Evolutionary conservation across 2,888 invertebrate genomes (phyloP), one percentile per base, ranked within the genome.

Genomic region (Alloscopus bannaensis): DNA sequence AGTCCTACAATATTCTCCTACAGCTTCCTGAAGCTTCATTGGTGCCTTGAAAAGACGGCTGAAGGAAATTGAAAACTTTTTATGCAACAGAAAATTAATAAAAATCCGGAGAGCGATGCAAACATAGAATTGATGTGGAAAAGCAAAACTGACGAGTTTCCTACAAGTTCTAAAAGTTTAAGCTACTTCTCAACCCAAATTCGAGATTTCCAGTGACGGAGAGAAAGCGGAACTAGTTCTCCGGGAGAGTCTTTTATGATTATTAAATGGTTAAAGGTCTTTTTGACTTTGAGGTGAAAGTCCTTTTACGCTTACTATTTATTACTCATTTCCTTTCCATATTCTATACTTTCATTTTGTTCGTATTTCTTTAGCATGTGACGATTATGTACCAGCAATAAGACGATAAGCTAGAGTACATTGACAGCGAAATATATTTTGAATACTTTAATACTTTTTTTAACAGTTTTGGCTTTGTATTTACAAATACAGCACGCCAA

Each of bases 241-340:
- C 13, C 13, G 36, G 13, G 8, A 36, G 11, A 3, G 18, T 13
- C 47, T 47, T 47, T 47, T 18, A 47, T 18, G n/a, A 3, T n/a
- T 47, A 47, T 47, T 47, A 47, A 47, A 47, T 47, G 11, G 11
- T 47, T 47, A 47, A 47, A 47, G 47, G 18, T 3, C 47, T 47
- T 47, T 13, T 47, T 47, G 47, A 47, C 36, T 8, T 6, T 13
- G 36, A 36, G 36, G 36, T 36, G 36, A 36, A 36, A 36, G 13
- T 6, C 36, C 13, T 6, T 6, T 8, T 8, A 36, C 8, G 6
- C 6, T 36, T 6, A 36, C 6, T 6, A 36, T 13, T 36, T 36
- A 36, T 36, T 36, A 36, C 36, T 36, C 13, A 36, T 8, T 36
- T 13, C 36, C 13, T 36, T 6, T 36, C 6, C 6, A 8, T 13